phyloP scores from a whole-genome alignment of 2,888 invertebrate genomes.

The Netelia virgata region DNA sequence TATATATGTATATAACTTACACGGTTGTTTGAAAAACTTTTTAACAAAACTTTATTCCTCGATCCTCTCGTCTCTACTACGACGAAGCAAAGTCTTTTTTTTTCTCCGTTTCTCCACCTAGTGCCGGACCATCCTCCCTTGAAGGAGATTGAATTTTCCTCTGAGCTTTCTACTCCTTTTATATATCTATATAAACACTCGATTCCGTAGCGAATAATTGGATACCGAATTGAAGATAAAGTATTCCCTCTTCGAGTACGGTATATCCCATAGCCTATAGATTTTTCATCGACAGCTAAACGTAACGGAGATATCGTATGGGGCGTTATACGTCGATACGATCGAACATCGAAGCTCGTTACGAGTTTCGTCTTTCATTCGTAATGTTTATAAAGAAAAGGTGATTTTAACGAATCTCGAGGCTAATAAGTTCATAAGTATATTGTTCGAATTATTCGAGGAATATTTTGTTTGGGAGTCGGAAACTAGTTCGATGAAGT shows the following conservation, averaged over 20 bases:
- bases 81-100: neutral
- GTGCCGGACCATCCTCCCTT: slow-evolving; percentile 23
- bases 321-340: neutral
- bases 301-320: neutral
- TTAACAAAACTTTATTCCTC: slow-evolving; percentile 53
- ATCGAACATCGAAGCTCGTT: neutral
- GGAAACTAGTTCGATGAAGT: too few relatives aligned
- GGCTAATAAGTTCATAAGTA: too few relatives aligned
- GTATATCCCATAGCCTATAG: neutral
- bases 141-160: slow-evolving; percentile 61
- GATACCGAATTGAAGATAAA: slow-evolving; percentile 61
- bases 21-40: slow-evolving; percentile 52
- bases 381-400: neutral
- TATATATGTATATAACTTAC: slow-evolving; percentile 33
- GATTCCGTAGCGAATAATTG: slow-evolving; percentile 64
- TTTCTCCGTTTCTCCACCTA: slow-evolving; percentile 11
- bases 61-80: neutral
- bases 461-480: too few relatives aligned
- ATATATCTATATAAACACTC: slow-evolving; percentile 54
- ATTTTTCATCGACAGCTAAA: slow-evolving; percentile 4
- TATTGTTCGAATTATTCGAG: too few relatives aligned
- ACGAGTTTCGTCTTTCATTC: neutral
- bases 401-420: too few relatives aligned
- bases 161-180: slow-evolving; percentile 33
- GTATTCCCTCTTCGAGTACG: slow-evolving; percentile 51